Evolutionary conservation across 2,888 invertebrate genomes (phyloP), one percentile per base, ranked within the genome.

Genomic region (Graphium colonna): DNA sequence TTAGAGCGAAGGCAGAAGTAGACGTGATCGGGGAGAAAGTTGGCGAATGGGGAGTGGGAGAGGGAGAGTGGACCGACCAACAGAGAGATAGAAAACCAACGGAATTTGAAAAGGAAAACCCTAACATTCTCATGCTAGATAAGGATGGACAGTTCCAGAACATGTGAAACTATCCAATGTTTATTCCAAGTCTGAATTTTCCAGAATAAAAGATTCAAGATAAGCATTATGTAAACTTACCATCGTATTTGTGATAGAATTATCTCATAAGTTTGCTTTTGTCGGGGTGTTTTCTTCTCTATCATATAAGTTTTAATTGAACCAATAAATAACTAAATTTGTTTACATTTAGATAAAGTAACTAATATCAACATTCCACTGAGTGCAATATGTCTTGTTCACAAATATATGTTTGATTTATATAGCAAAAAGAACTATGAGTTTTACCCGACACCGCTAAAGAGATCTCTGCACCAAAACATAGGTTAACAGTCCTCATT

Each of bases 21-120:
- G 95, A 95, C 75, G 93, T 94, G 55, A 93, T 95, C 86, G 93
- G 93, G n/a, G 91, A 91, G 61, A 91, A 92, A 49, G 90, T 94
- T 56, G 94, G 94, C 13, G 94, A 94, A 77, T 94, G 94, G 94
- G 94, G 93, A 10, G 91, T 91, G 43, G 93, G 91, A 31, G 90
- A 94, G 62, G 93, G 94, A 33, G 94, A 94, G 86, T 94, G 94
- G 94, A 93, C 93, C 13, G 92, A 93, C 75, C 92, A 92, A 68
- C 94, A 94, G 74, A 82, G 94, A 26, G 91, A 88, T 60, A 77
- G 94, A 61, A 93, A 93, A 65, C 94, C 95, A 5, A 94, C 94
- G 0, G 92, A 94, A 60, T 95, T 95, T 69, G 95, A 95, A 80
- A 92, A 92, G 70, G 94, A 95, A 73, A 95, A 95, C 82, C 95